Conservation (phyloP, 2,797 vertebrate genomes). For the Naso thynnoides region DNA sequence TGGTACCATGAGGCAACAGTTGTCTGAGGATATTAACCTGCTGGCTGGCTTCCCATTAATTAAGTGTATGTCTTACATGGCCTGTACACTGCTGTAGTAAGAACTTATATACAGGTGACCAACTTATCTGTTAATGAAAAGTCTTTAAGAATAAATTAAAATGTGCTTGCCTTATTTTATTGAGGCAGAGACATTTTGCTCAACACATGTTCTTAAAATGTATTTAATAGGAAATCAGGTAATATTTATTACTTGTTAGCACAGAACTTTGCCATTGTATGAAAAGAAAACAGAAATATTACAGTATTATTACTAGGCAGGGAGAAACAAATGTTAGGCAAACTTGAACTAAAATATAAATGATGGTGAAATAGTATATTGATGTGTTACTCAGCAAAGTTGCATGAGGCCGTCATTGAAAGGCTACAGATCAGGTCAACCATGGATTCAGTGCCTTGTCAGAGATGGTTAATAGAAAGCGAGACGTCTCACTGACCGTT, state of each 20-base stretch:
- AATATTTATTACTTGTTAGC: neutral
- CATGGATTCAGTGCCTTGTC: neutral
- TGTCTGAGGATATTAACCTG: neutral
- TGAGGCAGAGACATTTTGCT: neutral
- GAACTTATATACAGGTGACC: neutral
- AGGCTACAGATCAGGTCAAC: constrained; percentile 5
- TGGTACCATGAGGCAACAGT: constrained; percentile 1
- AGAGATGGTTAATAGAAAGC: no score
- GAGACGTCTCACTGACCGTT: no score
- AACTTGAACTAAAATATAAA: neutral
- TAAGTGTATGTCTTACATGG: neutral
- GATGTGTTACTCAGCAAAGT: neutral
- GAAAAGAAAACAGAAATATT: neutral
- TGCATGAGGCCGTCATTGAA: neutral
- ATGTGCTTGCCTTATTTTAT: neutral
- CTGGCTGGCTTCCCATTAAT: constrained; percentile 6
- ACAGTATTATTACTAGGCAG: neutral
- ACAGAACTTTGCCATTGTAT: neutral
- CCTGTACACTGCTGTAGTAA: neutral
- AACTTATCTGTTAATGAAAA: neutral
- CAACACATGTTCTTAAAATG: neutral
- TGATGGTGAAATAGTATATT: neutral
- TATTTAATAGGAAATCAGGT: neutral
- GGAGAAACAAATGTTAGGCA: neutral
- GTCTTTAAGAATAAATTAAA: neutral